A percentile compares a stretch with the other conserved stretches of the same genome.
phyloP scores from a whole-genome alignment of 2,797 vertebrate genomes.

The Macropus fuliginosus region DNA sequence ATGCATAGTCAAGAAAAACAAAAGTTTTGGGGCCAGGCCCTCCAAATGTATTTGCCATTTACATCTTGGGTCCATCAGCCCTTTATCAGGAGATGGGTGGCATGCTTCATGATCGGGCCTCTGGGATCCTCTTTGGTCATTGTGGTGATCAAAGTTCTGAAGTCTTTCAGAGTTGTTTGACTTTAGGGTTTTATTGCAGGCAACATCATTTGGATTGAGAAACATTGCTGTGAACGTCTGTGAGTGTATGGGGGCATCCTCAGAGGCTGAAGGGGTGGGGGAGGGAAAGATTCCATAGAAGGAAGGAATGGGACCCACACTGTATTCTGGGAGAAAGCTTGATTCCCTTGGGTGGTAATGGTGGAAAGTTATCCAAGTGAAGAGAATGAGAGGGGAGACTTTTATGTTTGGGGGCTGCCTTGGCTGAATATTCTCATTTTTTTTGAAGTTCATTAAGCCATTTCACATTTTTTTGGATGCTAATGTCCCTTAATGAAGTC shows the following conservation, averaged over 20 bases:
- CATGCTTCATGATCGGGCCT: neutral
- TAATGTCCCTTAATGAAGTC: neutral
- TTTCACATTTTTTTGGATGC: neutral
- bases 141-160: neutral
- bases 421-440: neutral
- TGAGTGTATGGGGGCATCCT: neutral
- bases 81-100: neutral
- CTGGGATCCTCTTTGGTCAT: neutral
- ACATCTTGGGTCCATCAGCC: neutral
- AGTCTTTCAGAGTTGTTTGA: neutral
- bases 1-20: neutral
- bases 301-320: neutral
- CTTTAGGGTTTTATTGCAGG: neutral
- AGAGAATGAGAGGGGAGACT: neutral
- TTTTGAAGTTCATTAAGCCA: neutral
- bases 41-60: neutral
- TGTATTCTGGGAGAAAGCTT: neutral
- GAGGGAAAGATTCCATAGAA: neutral
- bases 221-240: neutral
- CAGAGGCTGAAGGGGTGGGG: neutral
- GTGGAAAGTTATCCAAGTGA: neutral
- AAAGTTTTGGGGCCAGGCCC: neutral
- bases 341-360: neutral
- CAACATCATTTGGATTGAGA: neutral
- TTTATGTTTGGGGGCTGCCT: neutral